These are phyloP conservation scores for Ostrea denselamellosa DNA, from an alignment of 1,140 invertebrate species.

Conservation along the genomic window DNA sequence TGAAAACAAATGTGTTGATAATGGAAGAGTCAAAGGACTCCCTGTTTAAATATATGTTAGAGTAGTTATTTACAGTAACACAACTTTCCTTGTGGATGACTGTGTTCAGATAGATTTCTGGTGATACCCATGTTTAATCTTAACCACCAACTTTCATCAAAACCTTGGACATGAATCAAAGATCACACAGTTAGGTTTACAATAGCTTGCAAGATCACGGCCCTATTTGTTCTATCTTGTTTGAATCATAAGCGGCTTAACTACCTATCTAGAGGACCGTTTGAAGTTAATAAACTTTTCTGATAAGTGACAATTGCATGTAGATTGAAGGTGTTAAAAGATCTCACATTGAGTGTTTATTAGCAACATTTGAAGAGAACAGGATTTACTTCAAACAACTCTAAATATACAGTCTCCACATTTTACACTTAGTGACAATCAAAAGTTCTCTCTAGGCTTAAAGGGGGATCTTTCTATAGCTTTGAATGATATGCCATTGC, in stretches of 20 bases:
- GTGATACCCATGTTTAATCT: neutral
- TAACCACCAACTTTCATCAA: neutral
- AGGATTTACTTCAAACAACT: constrained; percentile 31
- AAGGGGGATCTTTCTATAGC: neutral
- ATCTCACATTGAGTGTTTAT: constrained; percentile 32
- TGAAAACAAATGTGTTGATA: neutral
- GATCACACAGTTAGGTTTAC: neutral
- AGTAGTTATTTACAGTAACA: neutral
- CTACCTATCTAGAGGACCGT: neutral
- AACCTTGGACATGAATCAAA: constrained; percentile 3
- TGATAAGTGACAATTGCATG: constrained; percentile 39
- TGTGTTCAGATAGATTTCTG: neutral
- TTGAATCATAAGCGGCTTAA: constrained; percentile 1
- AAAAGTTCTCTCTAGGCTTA: constrained; percentile 1
- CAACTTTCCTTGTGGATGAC: neutral
- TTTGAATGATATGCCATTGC: neutral
- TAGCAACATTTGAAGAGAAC: constrained; percentile 36
- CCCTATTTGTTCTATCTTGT: constrained; percentile 13
- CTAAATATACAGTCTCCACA: constrained; percentile 18
- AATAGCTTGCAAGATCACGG: neutral
- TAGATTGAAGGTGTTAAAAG: constrained; percentile 37
- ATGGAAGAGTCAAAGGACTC: neutral
- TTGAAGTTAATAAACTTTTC: constrained; percentile 10
- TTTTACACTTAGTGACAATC: constrained; percentile 2
- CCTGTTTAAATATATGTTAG: neutral